Percentiles rank a stretch among this genome's conserved stretches.
phyloP scores from a whole-genome alignment of 2,113 vertebrate species.

The Hoplias malabaricus region DNA sequence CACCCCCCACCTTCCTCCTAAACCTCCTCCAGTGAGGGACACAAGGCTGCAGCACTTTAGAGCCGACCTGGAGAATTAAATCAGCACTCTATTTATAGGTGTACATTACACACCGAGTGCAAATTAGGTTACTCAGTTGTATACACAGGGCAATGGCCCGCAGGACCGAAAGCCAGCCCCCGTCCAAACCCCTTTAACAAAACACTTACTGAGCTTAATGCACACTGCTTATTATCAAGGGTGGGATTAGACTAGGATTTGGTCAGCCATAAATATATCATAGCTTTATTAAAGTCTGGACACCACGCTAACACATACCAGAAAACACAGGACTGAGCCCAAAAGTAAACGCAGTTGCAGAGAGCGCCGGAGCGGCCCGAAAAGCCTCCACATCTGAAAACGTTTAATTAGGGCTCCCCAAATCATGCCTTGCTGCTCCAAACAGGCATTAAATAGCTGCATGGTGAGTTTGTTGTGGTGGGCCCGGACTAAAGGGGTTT shows the following conservation, averaged over 20 bases:
- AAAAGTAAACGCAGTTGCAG: conserved; percentile 58
- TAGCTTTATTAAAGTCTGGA: conserved; percentile 67
- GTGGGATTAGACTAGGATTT: conserved; percentile 71
- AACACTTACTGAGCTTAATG: conserved; percentile 65
- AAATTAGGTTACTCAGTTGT: conserved; percentile 73
- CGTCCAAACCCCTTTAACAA: conserved; percentile 64
- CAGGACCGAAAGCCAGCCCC: conserved; percentile 54
- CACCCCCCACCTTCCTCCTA: conserved; percentile 7
- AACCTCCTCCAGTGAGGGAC: background rate
- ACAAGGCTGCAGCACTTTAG: conserved; percentile 35
- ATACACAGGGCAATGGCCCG: conserved; percentile 57
- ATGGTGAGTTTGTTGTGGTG: conserved; percentile 51
- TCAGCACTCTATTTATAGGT: conserved; percentile 57
- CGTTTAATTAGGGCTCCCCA: conserved; percentile 66
- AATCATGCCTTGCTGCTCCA: conserved; percentile 49
- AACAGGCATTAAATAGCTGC: conserved; percentile 68
- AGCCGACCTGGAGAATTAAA: conserved; percentile 53
- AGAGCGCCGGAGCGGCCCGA: conserved; percentile 35
- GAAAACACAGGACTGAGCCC: conserved; percentile 46
- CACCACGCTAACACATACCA: conserved; percentile 47
- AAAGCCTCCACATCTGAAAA: conserved; percentile 69
- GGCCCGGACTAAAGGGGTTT: conserved; percentile 65
- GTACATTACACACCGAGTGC: conserved; percentile 74
- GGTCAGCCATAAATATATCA: conserved; percentile 69
- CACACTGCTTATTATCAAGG: conserved; percentile 67